Percentiles rank a stretch among this genome's conserved stretches.
Evolutionary conservation across 2,113 vertebrate genomes (phyloP).

Genomic region (Benitochromis conjunctus): DNA sequence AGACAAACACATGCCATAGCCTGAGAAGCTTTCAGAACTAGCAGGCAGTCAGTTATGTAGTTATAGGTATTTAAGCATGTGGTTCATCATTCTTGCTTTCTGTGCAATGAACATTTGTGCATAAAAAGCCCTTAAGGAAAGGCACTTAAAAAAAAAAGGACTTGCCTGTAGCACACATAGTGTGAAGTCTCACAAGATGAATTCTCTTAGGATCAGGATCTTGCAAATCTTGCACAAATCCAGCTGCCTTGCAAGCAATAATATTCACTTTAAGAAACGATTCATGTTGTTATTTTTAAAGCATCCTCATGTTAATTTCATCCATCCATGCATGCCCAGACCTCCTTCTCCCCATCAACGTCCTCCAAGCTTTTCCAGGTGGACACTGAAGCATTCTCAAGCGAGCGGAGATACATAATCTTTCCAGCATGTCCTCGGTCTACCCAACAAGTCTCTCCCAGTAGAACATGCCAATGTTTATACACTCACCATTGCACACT

Average conservation of each 20-base stretch:
- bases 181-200: neutral
- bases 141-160: neutral
- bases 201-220: neutral
- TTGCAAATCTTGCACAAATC: neutral
- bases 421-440: neutral
- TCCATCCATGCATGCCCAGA: neutral
- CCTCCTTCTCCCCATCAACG: neutral
- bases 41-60: neutral
- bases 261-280: neutral
- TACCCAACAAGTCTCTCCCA: neutral
- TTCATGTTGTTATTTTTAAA: neutral
- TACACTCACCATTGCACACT: neutral
- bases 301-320: neutral
- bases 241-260: neutral
- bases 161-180: neutral
- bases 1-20: neutral
- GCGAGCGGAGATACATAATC: neutral
- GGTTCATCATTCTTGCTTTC: neutral
- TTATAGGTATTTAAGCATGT: neutral
- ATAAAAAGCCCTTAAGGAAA: neutral
- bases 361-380: neutral
- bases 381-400: neutral
- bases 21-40: neutral
- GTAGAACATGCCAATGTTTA: neutral
- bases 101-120: neutral